Conservation (phyloP, 2,797 vertebrate species). For the Diceros bicornis region DNA sequence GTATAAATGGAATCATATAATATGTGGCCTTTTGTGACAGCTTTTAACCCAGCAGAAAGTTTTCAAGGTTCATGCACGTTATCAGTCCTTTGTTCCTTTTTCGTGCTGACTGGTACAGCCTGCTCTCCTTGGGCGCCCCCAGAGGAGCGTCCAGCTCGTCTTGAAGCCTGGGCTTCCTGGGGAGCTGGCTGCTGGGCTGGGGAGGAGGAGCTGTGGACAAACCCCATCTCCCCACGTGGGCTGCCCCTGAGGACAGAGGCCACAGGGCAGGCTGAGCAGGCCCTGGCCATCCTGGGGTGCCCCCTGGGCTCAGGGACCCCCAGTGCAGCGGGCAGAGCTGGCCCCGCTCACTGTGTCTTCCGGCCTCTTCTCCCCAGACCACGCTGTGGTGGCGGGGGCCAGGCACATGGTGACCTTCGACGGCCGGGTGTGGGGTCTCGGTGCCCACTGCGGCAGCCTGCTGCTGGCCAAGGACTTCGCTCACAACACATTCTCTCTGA, state of each 20-base stretch:
- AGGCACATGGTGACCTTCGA: slow-evolving; percentile 93
- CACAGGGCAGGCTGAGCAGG: neutral
- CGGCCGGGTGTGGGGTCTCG: slow-evolving; percentile 90
- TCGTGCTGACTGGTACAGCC: accelerated
- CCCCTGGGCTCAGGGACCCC: no score
- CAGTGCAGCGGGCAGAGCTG: accelerated
- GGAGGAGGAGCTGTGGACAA: neutral
- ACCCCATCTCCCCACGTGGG: neutral
- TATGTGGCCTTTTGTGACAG: no score
- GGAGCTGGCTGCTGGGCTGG: neutral
- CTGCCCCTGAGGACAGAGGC: neutral
- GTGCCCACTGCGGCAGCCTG: slow-evolving; percentile 89
- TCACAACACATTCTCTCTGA: slow-evolving; percentile 88
- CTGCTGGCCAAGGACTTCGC: slow-evolving; percentile 91
- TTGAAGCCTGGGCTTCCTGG: neutral
- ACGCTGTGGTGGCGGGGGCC: slow-evolving; percentile 91
- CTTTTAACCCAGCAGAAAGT: neutral
- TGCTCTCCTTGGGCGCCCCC: accelerated
- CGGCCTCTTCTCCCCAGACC: slow-evolving; percentile 87
- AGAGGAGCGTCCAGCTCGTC: neutral
- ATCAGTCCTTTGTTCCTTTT: accelerated
- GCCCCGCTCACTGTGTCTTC: neutral
- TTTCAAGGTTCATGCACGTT: neutral
- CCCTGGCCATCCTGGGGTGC: neutral
- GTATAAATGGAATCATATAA: no score